phyloP scores from a whole-genome alignment of 2,888 invertebrate species.

The Pseudococcus viburni region DNA sequence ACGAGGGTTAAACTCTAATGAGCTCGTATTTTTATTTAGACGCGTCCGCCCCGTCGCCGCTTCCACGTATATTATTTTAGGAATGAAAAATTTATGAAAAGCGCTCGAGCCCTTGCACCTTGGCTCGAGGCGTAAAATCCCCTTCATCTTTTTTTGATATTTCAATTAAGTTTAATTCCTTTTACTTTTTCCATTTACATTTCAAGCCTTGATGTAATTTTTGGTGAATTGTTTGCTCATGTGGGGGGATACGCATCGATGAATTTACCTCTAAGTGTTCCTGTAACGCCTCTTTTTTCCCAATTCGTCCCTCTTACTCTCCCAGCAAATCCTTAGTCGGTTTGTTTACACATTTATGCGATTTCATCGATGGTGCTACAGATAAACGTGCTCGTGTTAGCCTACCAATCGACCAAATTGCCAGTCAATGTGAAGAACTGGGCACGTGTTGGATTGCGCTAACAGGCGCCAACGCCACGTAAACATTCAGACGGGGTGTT shows the following conservation, averaged over 20 bases:
- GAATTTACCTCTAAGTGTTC: constrained; percentile 15
- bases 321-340: background rate
- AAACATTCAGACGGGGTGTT: background rate
- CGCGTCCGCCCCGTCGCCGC: background rate
- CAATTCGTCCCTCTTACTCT: background rate
- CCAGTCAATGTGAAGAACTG: background rate
- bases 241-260: constrained; percentile 11
- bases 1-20: constrained; percentile 30
- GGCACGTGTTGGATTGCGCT: background rate
- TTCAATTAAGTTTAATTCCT: constrained; percentile 36
- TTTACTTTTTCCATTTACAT: constrained; percentile 1
- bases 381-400: background rate
- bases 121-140: background rate
- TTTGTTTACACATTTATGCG: constrained; percentile 38
- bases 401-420: constrained; percentile 16
- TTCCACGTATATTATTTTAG: background rate
- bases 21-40: constrained; percentile 28
- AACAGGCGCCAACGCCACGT: background rate
- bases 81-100: constrained; percentile 39
- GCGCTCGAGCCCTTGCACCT: background rate
- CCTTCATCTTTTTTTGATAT: background rate
- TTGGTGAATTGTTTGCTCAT: constrained; percentile 23
- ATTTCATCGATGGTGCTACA: constrained; percentile 11
- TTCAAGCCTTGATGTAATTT: background rate
- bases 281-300: background rate